These are phyloP conservation scores for Amaurobius ferox DNA, from an alignment of 2,888 invertebrate species.

Conservation along the genomic window DNA sequence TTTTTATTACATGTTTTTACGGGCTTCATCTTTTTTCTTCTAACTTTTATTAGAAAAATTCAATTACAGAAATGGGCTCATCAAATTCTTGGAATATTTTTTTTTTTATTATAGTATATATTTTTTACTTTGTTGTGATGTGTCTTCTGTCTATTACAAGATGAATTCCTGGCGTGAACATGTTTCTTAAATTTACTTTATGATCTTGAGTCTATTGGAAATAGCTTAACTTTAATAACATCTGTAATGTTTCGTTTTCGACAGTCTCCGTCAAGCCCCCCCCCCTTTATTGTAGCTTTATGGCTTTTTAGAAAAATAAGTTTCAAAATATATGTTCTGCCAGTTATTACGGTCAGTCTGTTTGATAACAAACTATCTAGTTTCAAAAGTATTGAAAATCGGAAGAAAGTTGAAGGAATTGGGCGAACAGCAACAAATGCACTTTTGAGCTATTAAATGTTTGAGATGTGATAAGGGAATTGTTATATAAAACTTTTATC, in stretches of 20 bases:
- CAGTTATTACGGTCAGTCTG: neutral
- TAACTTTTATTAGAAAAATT: conserved; percentile 61
- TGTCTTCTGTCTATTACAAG: conserved; percentile 63
- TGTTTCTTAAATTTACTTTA: conserved; percentile 68
- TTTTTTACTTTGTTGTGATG: conserved; percentile 28
- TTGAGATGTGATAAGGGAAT: too few relatives aligned
- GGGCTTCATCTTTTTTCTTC: conserved; percentile 19
- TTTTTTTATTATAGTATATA: too few relatives aligned
- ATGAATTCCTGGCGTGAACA: conserved; percentile 56
- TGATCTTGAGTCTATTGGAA: conserved; percentile 50
- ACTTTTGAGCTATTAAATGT: too few relatives aligned
- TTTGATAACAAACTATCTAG: neutral
- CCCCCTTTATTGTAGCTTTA: neutral
- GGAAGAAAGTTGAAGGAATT: too few relatives aligned
- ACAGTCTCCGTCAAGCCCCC: neutral
- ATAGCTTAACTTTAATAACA: conserved; percentile 60
- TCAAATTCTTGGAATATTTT: conserved; percentile 66
- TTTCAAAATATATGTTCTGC: neutral
- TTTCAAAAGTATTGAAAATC: too few relatives aligned
- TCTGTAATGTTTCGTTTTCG: conserved; percentile 15
- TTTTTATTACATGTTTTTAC: conserved; percentile 71
- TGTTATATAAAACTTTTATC: too few relatives aligned
- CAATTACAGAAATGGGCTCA: conserved; percentile 70
- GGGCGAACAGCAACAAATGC: too few relatives aligned
- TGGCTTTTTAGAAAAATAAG: neutral